Conservation (phyloP, 2,113 vertebrate species). For the Ginglymostoma cirratum region DNA sequence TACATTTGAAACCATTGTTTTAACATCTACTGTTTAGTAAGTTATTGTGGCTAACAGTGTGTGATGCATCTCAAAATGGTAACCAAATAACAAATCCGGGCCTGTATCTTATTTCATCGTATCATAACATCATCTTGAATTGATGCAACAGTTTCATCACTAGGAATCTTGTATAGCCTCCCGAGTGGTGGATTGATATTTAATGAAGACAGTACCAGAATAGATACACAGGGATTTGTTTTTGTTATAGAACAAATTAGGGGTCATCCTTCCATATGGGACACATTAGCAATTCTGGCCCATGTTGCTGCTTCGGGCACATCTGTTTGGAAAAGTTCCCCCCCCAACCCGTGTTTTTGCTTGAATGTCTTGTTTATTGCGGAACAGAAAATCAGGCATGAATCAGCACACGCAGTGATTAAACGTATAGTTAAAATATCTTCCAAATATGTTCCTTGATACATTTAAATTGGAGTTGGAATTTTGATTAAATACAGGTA, state of each 20-base stretch:
- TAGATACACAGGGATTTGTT: neutral
- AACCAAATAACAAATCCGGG: neutral
- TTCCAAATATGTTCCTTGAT: neutral
- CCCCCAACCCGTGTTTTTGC: too few species aligned
- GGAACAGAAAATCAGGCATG: neutral
- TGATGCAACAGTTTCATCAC: neutral
- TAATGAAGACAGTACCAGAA: neutral
- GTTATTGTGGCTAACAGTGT: neutral
- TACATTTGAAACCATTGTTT: neutral
- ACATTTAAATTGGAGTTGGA: neutral
- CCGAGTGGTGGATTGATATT: neutral
- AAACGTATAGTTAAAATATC: neutral
- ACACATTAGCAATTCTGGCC: neutral
- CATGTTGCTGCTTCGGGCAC: too few species aligned
- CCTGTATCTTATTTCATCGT: neutral
- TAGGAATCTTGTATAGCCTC: neutral
- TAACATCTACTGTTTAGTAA: neutral
- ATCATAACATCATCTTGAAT: neutral
- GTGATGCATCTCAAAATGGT: neutral
- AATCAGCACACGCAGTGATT: too few species aligned
- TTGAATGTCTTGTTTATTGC: neutral
- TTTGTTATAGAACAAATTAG: neutral
- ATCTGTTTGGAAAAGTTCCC: neutral
- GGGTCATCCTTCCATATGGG: neutral
- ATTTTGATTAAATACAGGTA: neutral